These are phyloP conservation scores for Oncopodura yosiiana DNA, from an alignment of 1,140 invertebrate species.

Conservation along the genomic window DNA sequence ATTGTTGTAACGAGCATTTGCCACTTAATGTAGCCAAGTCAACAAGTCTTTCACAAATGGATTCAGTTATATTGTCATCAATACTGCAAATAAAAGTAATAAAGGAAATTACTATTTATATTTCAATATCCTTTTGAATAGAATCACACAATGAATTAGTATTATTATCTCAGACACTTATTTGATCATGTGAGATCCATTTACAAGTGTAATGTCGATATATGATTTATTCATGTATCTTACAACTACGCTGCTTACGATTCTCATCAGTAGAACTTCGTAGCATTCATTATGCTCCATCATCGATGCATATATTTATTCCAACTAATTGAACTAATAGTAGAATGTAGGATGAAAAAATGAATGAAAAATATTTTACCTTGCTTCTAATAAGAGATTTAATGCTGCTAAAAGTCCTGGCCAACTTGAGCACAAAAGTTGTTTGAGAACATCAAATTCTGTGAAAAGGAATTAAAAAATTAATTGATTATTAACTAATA, in stretches of 20 bases:
- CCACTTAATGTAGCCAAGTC: slow-evolving; percentile 34
- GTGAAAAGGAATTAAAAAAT: not conserved
- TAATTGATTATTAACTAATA: not conserved
- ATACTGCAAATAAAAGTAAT: slow-evolving; percentile 50
- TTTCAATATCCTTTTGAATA: not conserved
- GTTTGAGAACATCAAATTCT: slow-evolving; percentile 37
- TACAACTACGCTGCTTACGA: too few relatives aligned
- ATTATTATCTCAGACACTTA: too few relatives aligned
- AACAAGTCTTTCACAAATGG: slow-evolving; percentile 33
- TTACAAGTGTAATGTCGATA: too few relatives aligned
- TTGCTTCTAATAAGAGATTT: slow-evolving; percentile 84
- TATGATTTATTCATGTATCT: too few relatives aligned
- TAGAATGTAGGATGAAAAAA: too few relatives aligned
- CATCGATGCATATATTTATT: too few relatives aligned
- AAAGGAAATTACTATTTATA: not conserved
- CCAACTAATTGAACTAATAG: too few relatives aligned
- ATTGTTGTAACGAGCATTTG: slow-evolving; percentile 25
- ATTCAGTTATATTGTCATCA: slow-evolving; percentile 61
- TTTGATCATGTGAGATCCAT: too few relatives aligned
- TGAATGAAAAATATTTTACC: too few relatives aligned
- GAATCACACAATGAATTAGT: not conserved
- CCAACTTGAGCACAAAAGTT: slow-evolving; percentile 90
- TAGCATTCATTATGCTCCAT: too few relatives aligned
- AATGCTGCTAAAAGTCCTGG: slow-evolving; percentile 83
- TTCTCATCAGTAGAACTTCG: too few relatives aligned